Evolutionary conservation across 1,140 invertebrate genomes (phyloP).

Genomic region (Oedothorax gibbosus): DNA sequence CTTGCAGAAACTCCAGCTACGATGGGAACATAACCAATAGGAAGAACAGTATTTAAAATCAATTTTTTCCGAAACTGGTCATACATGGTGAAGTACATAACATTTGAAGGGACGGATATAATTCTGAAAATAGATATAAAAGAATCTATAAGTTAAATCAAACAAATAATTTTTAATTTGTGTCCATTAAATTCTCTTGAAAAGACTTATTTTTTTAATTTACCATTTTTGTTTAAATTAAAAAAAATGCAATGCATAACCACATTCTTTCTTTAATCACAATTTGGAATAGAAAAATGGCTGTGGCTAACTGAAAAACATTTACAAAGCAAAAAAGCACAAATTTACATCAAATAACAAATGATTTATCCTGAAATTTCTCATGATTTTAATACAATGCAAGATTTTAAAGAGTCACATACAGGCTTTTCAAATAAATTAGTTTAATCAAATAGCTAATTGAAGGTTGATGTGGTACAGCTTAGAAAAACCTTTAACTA

Average conservation of each 20-base stretch:
- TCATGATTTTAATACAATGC: no score
- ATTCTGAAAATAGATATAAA: constrained; percentile 66
- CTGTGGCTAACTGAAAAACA: not conserved
- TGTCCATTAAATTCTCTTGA: no score
- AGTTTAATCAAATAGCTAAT: no score
- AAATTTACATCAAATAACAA: no score
- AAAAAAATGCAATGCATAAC: not conserved
- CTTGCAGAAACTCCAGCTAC: constrained; percentile 66
- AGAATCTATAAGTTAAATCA: not conserved
- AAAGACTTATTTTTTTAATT: not conserved
- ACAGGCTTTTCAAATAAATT: no score
- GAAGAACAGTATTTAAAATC: not conserved
- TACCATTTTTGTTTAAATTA: not conserved
- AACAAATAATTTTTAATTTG: no score
- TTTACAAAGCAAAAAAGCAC: not conserved
- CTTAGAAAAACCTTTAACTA: no score
- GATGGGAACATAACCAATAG: constrained; percentile 65
- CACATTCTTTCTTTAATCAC: not conserved
- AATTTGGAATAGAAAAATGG: not conserved
- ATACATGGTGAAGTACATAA: constrained; percentile 73
- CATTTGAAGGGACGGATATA: constrained; percentile 72
- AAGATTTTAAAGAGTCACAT: no score
- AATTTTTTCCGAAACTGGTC: constrained; percentile 68
- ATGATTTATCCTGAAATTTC: no score
- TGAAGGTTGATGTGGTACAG: no score